Conservation (phyloP, 1,140 invertebrate species). For the Microvelia longipes region DNA sequence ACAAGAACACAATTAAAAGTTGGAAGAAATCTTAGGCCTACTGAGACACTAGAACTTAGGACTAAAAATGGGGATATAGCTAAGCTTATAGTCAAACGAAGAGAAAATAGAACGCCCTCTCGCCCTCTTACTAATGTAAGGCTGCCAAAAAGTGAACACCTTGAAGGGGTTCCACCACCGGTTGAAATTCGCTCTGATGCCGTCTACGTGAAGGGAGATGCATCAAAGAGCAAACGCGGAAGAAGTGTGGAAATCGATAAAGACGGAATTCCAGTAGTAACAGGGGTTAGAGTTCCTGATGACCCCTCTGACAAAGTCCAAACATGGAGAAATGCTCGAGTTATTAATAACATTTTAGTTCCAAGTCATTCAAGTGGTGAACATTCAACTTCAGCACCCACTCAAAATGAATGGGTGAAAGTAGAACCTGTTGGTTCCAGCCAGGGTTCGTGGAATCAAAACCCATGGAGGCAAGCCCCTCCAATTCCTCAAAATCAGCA, state of each 20-base stretch:
- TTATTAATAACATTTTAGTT: slow-evolving; percentile 52
- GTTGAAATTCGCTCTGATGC: slow-evolving; percentile 45
- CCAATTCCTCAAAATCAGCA: slow-evolving; percentile 12
- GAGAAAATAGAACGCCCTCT: slow-evolving; percentile 17
- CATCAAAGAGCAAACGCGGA: slow-evolving; percentile 32
- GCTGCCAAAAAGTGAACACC: neutral
- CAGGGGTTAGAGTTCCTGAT: slow-evolving; percentile 63
- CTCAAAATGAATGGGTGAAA: slow-evolving; percentile 16
- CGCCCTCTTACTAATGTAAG: neutral
- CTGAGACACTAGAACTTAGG: slow-evolving; percentile 53
- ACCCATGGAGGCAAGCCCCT: neutral
- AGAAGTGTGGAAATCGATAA: slow-evolving; percentile 41
- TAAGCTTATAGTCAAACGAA: slow-evolving; percentile 59
- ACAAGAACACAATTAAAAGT: slow-evolving; percentile 60
- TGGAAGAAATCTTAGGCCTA: slow-evolving; percentile 55
- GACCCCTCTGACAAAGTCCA: slow-evolving; percentile 57
- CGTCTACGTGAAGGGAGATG: slow-evolving; percentile 39
- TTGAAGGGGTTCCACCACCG: slow-evolving; percentile 39
- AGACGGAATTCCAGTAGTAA: slow-evolving; percentile 60
- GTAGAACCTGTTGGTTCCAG: slow-evolving; percentile 13
- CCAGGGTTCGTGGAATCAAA: neutral
- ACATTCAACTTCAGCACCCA: neutral
- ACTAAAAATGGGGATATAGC: slow-evolving; percentile 55
- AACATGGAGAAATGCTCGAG: slow-evolving; percentile 68
- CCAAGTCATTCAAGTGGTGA: neutral